phyloP scores from a whole-genome alignment of 2,797 vertebrate genomes.

The Eulemur coronatus region DNA sequence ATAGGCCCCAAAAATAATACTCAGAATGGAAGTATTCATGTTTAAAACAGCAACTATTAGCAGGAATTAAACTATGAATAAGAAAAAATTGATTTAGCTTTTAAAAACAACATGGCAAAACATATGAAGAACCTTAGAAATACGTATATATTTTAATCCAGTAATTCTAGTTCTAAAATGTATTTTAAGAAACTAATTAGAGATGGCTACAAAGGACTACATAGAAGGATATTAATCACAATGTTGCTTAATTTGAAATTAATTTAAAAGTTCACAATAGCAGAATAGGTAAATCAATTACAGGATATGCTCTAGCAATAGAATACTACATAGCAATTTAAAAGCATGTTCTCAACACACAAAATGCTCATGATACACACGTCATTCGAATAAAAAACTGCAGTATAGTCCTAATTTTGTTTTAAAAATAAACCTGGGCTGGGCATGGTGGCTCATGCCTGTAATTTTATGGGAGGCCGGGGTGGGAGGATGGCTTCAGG shows the following conservation, averaged over 20 bases:
- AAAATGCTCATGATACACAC: not conserved
- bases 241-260: not conserved
- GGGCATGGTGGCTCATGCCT: too few relatives aligned
- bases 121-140: not conserved
- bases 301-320: not conserved
- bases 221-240: not conserved
- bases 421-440: conserved; percentile 7
- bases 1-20: not conserved
- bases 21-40: not conserved
- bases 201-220: not conserved
- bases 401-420: not conserved
- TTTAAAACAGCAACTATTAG: not conserved
- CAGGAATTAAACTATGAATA: not conserved
- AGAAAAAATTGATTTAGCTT: not conserved
- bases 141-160: not conserved
- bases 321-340: not conserved
- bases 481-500: too few relatives aligned
- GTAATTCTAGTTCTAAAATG: not conserved
- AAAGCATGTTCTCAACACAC: not conserved
- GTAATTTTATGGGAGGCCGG: too few relatives aligned
- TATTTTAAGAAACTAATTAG: conserved; percentile 32
- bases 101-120: not conserved
- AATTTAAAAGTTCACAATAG: not conserved
- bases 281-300: not conserved
- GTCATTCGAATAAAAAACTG: not conserved